A percentile compares a stretch with the other conserved stretches of the same genome.
phyloP scores from a whole-genome alignment of 2,113 vertebrate species.

The Chaetops frenatus region DNA sequence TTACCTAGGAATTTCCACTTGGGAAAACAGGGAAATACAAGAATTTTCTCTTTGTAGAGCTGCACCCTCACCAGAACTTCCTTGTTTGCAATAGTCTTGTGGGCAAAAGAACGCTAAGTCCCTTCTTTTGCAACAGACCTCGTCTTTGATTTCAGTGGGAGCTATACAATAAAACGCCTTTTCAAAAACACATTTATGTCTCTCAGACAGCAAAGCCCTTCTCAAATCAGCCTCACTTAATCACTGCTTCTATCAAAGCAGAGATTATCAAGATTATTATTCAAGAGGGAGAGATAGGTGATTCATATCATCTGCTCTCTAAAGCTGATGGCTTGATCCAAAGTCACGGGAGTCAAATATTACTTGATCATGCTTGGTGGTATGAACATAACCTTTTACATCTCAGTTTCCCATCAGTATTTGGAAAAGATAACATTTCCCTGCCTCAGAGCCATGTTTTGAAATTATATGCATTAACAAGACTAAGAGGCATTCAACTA shows the following conservation, averaged over 20 bases:
- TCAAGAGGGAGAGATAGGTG: background rate
- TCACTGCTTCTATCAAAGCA: background rate
- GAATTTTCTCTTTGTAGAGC: background rate
- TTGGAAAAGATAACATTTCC: background rate
- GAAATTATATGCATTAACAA: background rate
- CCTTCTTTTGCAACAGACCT: background rate
- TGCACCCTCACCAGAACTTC: background rate
- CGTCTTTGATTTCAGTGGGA: background rate
- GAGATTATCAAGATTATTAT: background rate
- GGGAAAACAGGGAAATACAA: background rate
- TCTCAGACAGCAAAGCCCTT: background rate
- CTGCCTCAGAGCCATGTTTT: background rate
- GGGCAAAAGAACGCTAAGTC: background rate
- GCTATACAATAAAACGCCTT: background rate
- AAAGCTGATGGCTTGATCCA: background rate
- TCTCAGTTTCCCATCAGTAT: background rate
- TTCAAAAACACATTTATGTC: background rate
- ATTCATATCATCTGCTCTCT: background rate
- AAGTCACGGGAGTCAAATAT: background rate
- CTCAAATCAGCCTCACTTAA: background rate
- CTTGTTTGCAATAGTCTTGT: background rate
- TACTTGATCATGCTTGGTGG: background rate
- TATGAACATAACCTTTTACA: background rate
- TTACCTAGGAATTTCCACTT: background rate
- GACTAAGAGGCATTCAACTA: background rate